These are phyloP conservation scores for cattle (Bos taurus) DNA, from an alignment of 2,113 vertebrate genomes.

Conservation along the genomic window DNA sequence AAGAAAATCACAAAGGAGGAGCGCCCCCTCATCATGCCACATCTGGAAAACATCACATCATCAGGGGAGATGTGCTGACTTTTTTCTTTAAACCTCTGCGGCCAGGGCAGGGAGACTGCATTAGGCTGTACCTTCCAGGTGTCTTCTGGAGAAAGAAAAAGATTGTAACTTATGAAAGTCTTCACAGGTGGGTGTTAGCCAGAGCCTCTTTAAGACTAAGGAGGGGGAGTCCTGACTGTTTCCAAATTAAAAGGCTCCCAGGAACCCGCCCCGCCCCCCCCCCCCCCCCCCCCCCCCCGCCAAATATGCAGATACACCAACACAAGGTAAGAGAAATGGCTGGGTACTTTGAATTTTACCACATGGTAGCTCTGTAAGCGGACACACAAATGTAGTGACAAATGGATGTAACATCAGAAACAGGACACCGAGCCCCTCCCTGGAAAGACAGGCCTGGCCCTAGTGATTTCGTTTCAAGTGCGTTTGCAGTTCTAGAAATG, in stretches of 20 bases:
- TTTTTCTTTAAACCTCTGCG: neutral
- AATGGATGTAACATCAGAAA: neutral
- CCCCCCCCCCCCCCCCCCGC: fast-evolving
- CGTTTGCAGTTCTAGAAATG: neutral
- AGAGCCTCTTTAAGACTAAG: neutral
- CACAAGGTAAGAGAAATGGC: neutral
- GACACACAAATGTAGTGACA: neutral
- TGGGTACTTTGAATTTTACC: neutral
- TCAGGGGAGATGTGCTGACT: neutral
- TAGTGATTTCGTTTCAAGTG: neutral
- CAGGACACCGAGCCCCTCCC: neutral
- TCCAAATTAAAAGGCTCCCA: neutral
- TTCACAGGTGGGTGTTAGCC: neutral
- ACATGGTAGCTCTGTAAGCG: neutral
- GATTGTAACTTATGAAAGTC: neutral
- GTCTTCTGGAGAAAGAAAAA: neutral
- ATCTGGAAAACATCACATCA: neutral
- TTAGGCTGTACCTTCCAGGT: neutral
- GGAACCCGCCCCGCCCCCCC: neutral
- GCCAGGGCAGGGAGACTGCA: neutral
- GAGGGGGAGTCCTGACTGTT: neutral
- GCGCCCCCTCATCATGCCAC: neutral
- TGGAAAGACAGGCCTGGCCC: neutral
- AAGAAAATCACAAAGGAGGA: neutral
- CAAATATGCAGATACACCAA: neutral